Conservation (phyloP, 2,113 vertebrate species). For the Cyprinus carpio region DNA sequence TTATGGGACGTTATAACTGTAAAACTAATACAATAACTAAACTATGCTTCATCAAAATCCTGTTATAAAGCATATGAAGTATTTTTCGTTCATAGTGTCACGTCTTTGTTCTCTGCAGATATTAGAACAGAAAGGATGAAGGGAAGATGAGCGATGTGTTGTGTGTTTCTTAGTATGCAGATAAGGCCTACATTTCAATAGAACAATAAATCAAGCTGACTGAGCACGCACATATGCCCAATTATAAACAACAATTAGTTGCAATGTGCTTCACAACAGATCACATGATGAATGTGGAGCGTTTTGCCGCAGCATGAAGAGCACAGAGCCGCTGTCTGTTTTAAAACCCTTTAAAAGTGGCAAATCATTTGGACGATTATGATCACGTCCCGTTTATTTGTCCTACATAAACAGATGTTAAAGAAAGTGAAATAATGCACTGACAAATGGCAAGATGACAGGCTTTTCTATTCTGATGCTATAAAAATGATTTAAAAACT, state of each 20-base stretch:
- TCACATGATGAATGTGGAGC: conserved; percentile 31
- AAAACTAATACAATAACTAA: conserved; percentile 1
- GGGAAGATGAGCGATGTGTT: conserved; percentile 44
- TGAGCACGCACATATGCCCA: conserved; percentile 31
- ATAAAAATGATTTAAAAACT: not conserved
- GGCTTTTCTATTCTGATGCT: not conserved
- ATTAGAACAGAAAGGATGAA: conserved; percentile 2
- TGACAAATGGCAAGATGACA: not conserved
- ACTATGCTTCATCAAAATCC: not conserved
- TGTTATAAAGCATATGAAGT: not conserved
- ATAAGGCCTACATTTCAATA: conserved; percentile 48
- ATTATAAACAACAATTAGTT: conserved; percentile 63
- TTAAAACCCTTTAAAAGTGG: conserved; percentile 14
- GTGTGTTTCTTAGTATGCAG: conserved; percentile 58
- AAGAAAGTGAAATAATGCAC: conserved; percentile 6
- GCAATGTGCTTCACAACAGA: conserved; percentile 34
- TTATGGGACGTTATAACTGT: not conserved
- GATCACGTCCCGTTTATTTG: conserved; percentile 2
- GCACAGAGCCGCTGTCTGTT: not conserved
- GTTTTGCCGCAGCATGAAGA: not conserved
- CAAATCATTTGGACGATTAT: conserved; percentile 18
- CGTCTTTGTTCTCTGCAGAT: conserved; percentile 23
- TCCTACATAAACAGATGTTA: not conserved
- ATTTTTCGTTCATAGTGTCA: not conserved
- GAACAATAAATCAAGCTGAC: conserved; percentile 54